These are phyloP conservation scores for Rhopalosiphum maidis DNA, from an alignment of 1,140 invertebrate species.

Conservation along the genomic window DNA sequence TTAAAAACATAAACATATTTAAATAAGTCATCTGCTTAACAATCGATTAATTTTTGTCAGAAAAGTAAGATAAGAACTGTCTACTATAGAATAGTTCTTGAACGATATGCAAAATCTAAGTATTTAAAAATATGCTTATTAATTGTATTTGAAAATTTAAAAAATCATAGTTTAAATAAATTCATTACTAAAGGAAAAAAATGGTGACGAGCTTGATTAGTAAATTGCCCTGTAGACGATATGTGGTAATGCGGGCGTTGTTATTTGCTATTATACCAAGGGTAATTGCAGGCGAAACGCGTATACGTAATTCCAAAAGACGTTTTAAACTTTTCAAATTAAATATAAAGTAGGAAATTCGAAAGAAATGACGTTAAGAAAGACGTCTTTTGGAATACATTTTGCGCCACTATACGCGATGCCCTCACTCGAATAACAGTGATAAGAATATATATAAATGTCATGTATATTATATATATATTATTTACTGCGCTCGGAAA, in stretches of 20 bases:
- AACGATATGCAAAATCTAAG: no score
- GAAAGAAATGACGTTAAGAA: not conserved
- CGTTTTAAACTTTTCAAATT: slow-evolving; percentile 27
- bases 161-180: not conserved
- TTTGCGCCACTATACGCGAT: not conserved
- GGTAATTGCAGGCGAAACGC: not conserved
- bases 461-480: not conserved
- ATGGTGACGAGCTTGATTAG: no score
- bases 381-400: not conserved
- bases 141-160: not conserved
- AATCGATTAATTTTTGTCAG: not conserved
- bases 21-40: not conserved
- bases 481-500: not conserved
- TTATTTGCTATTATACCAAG: not conserved
- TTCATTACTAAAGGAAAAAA: not conserved
- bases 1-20: not conserved
- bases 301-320: not conserved
- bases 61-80: not conserved
- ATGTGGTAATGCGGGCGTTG: not conserved
- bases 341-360: not conserved
- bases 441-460: not conserved
- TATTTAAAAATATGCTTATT: no score
- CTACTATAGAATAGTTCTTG: not conserved
- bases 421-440: not conserved
- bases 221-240: not conserved